Base-by-base conservation (phyloP, 2,113 vertebrate species). In the Sciurus niger region DNA sequence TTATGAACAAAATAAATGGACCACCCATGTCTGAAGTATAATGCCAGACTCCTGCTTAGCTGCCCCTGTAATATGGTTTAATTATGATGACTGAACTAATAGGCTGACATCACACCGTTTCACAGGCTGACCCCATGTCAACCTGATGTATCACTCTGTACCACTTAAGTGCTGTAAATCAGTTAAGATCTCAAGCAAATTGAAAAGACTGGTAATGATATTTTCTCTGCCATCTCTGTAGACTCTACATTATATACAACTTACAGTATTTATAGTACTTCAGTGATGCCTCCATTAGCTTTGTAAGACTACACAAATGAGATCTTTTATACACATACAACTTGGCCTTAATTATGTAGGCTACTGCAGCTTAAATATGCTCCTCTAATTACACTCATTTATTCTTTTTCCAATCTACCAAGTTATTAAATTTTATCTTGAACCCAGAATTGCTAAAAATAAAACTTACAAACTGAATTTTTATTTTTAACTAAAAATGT, bases 251-350 rank as follows among this genome's bases (percentile, higher is more conserved):
- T 99, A 99, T 99, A 99, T 99, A 99, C 99, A 99, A 99, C 99
- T 98, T 99, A 99, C 99, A 99, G 99, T 99, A 99, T 99, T 99
- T 99, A 99, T 99, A 99, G 99, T 99, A 99, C 98, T 98, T 98
- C 99, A 98, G 99, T 37, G 98, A 99, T 99, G 99, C 99, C 98
- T 99, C 99, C 99, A 99, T 99, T 99, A 99, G 99, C 98, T 98
- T 98, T 97, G 93, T 98, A 97, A 98, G 98, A 97, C 98, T 98
- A 98, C 99, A 99, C 99, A 99, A 99, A 99, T 98, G 98, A 99
- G 98, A 94, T 99, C 98, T 98, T 98, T 98, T 98, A 98, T 98
- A 98, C 97, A 98, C 97, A 96, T 96, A 98, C 91, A 96, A 95
- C 94, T 97, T 97, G 40, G 40, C 3, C 40, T 40, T 40, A 40